These are phyloP conservation scores for Chloroceryle aenea DNA, from an alignment of 2,113 vertebrate species.

Conservation along the genomic window DNA sequence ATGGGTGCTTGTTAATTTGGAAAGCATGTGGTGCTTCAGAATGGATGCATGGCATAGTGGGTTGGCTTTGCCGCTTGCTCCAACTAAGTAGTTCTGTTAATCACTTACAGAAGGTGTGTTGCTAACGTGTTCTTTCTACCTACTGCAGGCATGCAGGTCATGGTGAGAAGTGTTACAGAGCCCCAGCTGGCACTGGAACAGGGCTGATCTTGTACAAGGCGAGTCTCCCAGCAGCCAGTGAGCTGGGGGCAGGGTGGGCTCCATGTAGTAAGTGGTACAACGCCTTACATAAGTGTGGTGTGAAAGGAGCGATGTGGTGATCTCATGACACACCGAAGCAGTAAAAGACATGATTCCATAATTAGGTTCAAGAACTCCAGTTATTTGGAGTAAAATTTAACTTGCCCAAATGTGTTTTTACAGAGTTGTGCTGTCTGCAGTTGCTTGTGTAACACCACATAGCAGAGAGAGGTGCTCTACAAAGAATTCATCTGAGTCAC, in stretches of 20 bases:
- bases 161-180: rapidly evolving
- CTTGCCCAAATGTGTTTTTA: not conserved
- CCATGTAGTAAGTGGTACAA: rapidly evolving
- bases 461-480: not conserved
- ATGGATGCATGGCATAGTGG: rapidly evolving
- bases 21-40: not conserved
- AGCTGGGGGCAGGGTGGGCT: not conserved
- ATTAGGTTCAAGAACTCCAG: not conserved
- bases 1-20: not conserved
- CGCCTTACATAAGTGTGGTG: rapidly evolving
- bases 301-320: not conserved
- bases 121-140: not conserved
- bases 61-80: not conserved
- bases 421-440: not conserved
- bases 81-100: not conserved
- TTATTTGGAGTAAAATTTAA: not conserved
- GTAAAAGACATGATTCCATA: not conserved
- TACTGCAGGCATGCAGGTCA: rapidly evolving
- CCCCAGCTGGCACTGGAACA: not conserved
- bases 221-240: not conserved
- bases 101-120: too few relatives aligned
- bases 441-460: not conserved
- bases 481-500: not conserved
- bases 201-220: rapidly evolving
- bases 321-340: not conserved